Percentiles rank a stretch among this genome's conserved stretches.
Evolutionary conservation across 2,888 invertebrate species (phyloP).

Genomic region (Margaritifera margaritifera): DNA sequence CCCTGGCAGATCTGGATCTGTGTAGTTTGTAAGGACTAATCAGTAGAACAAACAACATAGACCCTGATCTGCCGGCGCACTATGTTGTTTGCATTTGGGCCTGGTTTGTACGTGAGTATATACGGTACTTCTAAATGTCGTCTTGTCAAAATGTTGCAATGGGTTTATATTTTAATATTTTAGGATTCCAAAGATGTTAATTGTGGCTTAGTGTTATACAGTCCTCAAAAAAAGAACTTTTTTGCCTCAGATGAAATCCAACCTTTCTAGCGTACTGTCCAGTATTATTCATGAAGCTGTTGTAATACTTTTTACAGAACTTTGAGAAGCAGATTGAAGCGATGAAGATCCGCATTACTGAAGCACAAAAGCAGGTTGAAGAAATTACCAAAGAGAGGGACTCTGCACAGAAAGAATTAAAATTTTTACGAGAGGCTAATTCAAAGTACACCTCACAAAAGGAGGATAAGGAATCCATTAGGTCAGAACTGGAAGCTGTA

Average conservation of each 20-base stretch:
- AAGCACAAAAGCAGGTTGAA: constrained; percentile 35
- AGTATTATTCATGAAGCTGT: neutral
- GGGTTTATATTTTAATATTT: too few relatives aligned
- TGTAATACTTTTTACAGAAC: constrained; percentile 30
- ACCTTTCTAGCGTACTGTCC: neutral
- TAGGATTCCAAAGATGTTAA: too few relatives aligned
- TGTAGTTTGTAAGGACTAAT: too few relatives aligned
- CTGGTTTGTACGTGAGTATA: too few relatives aligned
- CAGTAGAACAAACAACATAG: too few relatives aligned
- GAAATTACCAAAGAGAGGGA: constrained; percentile 33
- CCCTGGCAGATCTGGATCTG: too few relatives aligned
- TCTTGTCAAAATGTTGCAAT: too few relatives aligned
- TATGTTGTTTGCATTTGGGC: too few relatives aligned
- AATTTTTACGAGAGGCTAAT: constrained; percentile 32
- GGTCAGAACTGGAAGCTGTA: constrained; percentile 44
- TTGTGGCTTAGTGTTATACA: too few relatives aligned
- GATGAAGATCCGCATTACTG: constrained; percentile 39
- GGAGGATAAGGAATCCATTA: constrained; percentile 43
- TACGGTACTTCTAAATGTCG: too few relatives aligned
- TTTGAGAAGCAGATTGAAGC: constrained; percentile 46
- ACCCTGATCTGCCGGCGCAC: too few relatives aligned
- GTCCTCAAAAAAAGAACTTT: neutral
- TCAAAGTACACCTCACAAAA: constrained; percentile 29
- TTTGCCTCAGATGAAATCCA: neutral
- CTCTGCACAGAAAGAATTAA: constrained; percentile 29